Base-by-base conservation (phyloP, 2,888 invertebrate species). In the Caenorhabditis macrosperma region DNA sequence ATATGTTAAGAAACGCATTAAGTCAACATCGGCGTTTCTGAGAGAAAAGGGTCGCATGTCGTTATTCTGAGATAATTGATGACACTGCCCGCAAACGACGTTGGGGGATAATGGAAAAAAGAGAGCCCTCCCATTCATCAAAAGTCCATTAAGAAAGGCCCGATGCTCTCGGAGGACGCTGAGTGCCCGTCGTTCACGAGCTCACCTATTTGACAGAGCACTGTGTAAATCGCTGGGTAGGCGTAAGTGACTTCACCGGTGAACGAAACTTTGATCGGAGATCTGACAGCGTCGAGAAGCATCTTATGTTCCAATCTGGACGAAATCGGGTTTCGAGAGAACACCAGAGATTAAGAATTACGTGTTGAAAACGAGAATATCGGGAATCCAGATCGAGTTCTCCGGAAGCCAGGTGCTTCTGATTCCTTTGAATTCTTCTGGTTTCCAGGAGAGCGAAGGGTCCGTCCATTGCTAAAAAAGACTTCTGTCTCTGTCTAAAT, bases 351-450 rank as follows among this genome's bases (percentile, higher is more conserved):
- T 41, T 1, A 12, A 15, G 28, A 52, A 24, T 93, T 91, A 95
- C 95, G 95, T 95, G 92, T 95, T 95, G 91, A 95, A 95, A 6
- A 95, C 93, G 86, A 95, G 94, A 64, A 95, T 94, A 91, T 95
- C 95, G 0, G 95, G 95, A 86, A 94, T 93, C 95, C 95, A 95
- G 22, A 95, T 95, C 76, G 94, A 92, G 85, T 94, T 93, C 91
- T 93, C 94, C 0, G 95, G 95, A 89, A 95, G 93, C 90, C 95
- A 93, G 67, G 95, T 94, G 38, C 95, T 95, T 85, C 93, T 93
- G 82, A 95, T 94, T 12, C 94, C 95, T 10, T 94, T 94, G 89
- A 94, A 95, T 78, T 95, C 94, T n/a, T 94, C 94, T 3, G 93
- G 93, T 90, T 95, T 95, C 95, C 95, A 95, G 82, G 94, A 93